Conservation (phyloP, 1,140 invertebrate genomes). For the Trachelipus rathkii region DNA sequence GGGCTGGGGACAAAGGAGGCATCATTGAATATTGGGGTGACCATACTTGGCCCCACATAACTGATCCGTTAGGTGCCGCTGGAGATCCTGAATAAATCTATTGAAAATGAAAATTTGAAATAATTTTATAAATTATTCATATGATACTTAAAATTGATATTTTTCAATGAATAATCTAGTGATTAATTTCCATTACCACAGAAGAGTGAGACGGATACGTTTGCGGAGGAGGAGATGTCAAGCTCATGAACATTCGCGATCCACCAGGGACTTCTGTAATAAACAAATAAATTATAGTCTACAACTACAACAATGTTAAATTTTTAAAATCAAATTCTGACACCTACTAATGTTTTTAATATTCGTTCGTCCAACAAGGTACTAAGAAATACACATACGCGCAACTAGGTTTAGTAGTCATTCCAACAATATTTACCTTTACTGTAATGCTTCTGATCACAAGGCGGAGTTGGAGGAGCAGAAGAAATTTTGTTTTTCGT, state of each 20-base stretch:
- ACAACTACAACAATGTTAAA: neutral
- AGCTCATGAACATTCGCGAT: neutral
- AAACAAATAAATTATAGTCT: neutral
- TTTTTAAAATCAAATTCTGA: too few relatives aligned
- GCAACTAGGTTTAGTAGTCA: too few relatives aligned
- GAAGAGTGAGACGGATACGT: neutral
- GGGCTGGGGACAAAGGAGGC: neutral
- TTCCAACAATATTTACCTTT: neutral
- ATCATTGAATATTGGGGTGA: conserved; percentile 9
- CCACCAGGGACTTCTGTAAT: neutral
- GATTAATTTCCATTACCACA: neutral
- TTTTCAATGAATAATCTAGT: neutral
- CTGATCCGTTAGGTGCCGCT: neutral
- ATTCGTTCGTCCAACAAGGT: too few relatives aligned
- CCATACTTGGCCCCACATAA: neutral
- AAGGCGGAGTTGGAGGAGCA: neutral
- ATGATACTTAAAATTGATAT: neutral
- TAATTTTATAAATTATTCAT: neutral
- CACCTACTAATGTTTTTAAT: too few relatives aligned
- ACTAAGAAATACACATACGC: too few relatives aligned
- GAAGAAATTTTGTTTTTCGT: neutral
- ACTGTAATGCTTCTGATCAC: neutral
- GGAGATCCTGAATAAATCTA: neutral
- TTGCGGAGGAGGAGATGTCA: neutral
- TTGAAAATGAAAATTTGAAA: neutral